phyloP scores from a whole-genome alignment of 2,797 vertebrate genomes.

The Fistularia tabacaria region DNA sequence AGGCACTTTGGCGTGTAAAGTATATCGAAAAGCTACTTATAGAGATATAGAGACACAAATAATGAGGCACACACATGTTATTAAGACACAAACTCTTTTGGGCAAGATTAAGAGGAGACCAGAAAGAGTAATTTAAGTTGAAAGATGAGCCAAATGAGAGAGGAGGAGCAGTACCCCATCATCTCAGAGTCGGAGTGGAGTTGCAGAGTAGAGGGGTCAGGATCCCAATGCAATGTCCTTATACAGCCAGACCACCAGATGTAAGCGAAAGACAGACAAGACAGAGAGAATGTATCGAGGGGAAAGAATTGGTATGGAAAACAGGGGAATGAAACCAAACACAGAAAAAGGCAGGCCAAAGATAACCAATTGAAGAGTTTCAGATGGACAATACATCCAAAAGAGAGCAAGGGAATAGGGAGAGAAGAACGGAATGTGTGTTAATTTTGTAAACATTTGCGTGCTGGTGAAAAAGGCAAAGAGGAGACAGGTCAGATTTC shows the following conservation, averaged over 20 bases:
- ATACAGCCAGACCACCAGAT: slow-evolving; percentile 87
- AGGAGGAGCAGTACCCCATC: slow-evolving; percentile 96
- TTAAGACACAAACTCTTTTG: slow-evolving; percentile 31
- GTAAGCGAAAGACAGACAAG: slow-evolving; percentile 75
- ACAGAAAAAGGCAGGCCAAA: slow-evolving; percentile 31
- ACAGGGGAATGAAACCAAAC: slow-evolving; percentile 43
- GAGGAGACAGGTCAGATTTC: slow-evolving; percentile 53
- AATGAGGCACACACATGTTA: slow-evolving; percentile 44
- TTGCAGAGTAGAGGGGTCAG: slow-evolving; percentile 99
- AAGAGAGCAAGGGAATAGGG: slow-evolving; percentile 34
- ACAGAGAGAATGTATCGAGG: slow-evolving; percentile 15
- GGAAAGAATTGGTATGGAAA: slow-evolving; percentile 21
- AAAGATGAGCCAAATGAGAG: slow-evolving; percentile 60
- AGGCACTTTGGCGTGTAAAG: slow-evolving; percentile 9
- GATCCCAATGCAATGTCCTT: slow-evolving; percentile 99
- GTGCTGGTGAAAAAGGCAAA: slow-evolving; percentile 55
- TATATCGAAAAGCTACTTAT: slow-evolving; percentile 3
- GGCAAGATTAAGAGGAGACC: slow-evolving; percentile 58
- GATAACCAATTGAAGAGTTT: slow-evolving; percentile 30
- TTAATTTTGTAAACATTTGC: slow-evolving; percentile 57
- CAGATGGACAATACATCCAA: slow-evolving; percentile 32
- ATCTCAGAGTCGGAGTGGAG: slow-evolving; percentile 99
- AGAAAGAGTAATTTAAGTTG: slow-evolving; percentile 49
- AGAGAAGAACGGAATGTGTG: slow-evolving; percentile 40
- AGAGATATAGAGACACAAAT: slow-evolving; percentile 39